Base-by-base conservation (phyloP, 2,888 invertebrate genomes). In the Norana najaformis region DNA sequence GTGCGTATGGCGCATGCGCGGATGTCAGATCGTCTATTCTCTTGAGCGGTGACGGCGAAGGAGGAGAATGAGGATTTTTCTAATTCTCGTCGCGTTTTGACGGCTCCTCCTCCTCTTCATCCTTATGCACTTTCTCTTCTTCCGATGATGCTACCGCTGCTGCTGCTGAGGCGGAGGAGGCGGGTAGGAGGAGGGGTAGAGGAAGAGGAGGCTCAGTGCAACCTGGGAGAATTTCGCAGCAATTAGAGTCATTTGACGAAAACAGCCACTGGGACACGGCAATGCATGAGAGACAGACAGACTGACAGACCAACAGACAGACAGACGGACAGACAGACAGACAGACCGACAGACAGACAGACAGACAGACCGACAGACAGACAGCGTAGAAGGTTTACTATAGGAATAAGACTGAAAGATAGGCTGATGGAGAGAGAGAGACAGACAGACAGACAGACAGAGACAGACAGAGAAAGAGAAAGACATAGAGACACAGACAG, bases 171-270 rank as follows among this genome's bases (percentile, higher is more conserved):
- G 8, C 0, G 83, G 83, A 35, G 83, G 35, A 20, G 35, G 20
- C 34, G 20, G 3, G 83, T n/a, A 83, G 83, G 83, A 83, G 83
- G 83, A 34, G 83, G 83, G 2, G 83, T 16, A 35, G 34, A 83
- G 83, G 83, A 36, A n/a, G 83, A 34, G 36, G 35, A 35, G 85
- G 37, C 11, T 5, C 20, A 36, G 85, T 18, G 85, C 35, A 85
- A 37, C 85, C 18, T 35, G 85, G 36, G 37, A 37, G 85, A 37
- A 85, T 35, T 35, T 35, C 36, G 36, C 36, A 85, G 85, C 36
- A 85, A 37, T 35, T 36, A 37, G 85, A 85, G 85, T 69, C 85
- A 37, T 35, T 85, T 85, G 85, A 85, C 85, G 85, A 37, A 36
- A 37, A 36, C 36, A 85, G 85, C 18, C 36, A 85, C 36, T 13